These are phyloP conservation scores for Panurus biarmicus DNA, from an alignment of 2,113 vertebrate species.

Conservation along the genomic window DNA sequence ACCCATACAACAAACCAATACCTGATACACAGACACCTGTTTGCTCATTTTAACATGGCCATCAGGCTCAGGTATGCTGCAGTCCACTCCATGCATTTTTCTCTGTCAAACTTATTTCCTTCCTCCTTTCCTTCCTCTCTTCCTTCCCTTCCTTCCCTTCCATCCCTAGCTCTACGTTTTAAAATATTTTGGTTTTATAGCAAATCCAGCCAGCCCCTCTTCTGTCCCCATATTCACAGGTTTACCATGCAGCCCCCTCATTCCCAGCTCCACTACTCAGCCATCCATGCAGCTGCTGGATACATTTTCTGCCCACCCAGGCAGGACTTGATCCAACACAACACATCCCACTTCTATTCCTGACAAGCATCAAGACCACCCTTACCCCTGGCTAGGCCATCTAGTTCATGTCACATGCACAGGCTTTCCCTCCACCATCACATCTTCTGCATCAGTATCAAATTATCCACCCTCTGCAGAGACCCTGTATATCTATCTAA, in stretches of 20 bases:
- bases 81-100: neutral
- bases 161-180: too few relatives aligned
- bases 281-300: neutral
- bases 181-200: too few relatives aligned
- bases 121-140: neutral
- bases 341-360: neutral
- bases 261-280: neutral
- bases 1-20: neutral
- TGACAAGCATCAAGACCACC: neutral
- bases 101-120: neutral
- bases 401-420: neutral
- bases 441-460: neutral
- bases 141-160: too few relatives aligned
- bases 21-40: neutral
- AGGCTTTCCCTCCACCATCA: neutral
- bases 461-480: neutral
- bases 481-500: neutral
- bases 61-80: neutral
- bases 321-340: neutral
- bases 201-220: too few relatives aligned
- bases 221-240: too few relatives aligned
- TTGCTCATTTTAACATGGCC: neutral
- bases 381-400: neutral
- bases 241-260: neutral
- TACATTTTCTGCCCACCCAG: neutral